Percentiles rank a stretch among this genome's conserved stretches.
These are phyloP conservation scores for Chrysocyon brachyurus DNA, from an alignment of 2,797 vertebrate species.

Conservation along the genomic window DNA sequence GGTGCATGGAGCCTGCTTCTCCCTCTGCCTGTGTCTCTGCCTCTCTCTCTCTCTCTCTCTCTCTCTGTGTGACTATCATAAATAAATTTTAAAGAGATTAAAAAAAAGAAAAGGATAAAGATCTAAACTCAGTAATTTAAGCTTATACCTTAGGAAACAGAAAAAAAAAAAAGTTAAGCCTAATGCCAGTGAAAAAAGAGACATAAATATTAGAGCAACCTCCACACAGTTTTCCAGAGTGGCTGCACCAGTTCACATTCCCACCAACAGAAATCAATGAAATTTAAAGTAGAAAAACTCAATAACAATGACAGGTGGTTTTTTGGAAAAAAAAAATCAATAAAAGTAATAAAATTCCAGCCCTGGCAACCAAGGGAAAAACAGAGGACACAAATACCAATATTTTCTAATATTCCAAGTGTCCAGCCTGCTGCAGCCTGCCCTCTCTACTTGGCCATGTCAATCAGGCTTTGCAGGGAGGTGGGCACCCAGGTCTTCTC, in stretches of 20 bases:
- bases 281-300: not conserved
- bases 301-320: not conserved
- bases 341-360: not conserved
- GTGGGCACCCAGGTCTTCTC: conserved; percentile 99
- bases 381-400: not conserved
- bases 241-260: too few species aligned
- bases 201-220: not conserved
- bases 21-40: too few species aligned
- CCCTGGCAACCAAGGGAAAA: not conserved
- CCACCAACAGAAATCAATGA: not conserved
- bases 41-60: too few species aligned
- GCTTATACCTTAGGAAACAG: not conserved
- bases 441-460: conserved; percentile 94
- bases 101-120: too few species aligned
- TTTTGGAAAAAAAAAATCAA: not conserved
- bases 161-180: not conserved
- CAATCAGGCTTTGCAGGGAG: conserved; percentile 97
- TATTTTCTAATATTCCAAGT: not conserved
- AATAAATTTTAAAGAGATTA: too few species aligned
- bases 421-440: too few species aligned
- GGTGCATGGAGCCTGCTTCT: too few species aligned
- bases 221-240: too few species aligned
- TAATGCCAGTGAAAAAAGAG: not conserved
- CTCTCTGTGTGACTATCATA: too few species aligned
- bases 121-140: not conserved